Conservation (phyloP, 1,140 invertebrate species). For the Trichonephila inaurata region DNA sequence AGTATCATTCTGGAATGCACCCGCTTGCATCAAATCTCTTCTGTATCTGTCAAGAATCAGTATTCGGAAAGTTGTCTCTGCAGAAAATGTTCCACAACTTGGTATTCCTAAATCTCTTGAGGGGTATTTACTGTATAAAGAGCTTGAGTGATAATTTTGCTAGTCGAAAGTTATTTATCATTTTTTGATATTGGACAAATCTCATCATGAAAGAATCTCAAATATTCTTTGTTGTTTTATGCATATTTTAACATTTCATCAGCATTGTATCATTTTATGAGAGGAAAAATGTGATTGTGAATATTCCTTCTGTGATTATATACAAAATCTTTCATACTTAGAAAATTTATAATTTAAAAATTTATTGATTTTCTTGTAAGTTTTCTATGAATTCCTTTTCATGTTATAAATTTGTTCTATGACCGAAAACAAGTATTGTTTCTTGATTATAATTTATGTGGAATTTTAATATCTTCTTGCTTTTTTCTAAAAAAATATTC, state of each 20-base stretch:
- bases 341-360: too few relatives aligned
- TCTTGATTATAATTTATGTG: too few relatives aligned
- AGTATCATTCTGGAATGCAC: conserved; percentile 80
- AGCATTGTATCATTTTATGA: too few relatives aligned
- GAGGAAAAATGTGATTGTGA: too few relatives aligned
- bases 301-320: too few relatives aligned
- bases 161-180: conserved; percentile 20
- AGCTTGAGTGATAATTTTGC: conserved; percentile 77
- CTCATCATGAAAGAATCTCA: not conserved
- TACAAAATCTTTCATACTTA: too few relatives aligned
- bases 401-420: too few relatives aligned
- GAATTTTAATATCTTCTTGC: too few relatives aligned
- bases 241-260: not conserved
- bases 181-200: conserved; percentile 4
- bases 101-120: conserved; percentile 80
- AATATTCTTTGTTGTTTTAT: not conserved
- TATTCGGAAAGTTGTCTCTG: conserved; percentile 79
- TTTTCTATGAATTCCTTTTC: too few relatives aligned
- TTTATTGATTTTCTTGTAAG: too few relatives aligned
- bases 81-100: conserved; percentile 79
- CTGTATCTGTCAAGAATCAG: conserved; percentile 81
- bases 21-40: conserved; percentile 79
- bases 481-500: too few relatives aligned
- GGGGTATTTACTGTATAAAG: conserved; percentile 81
- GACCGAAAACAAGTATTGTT: too few relatives aligned